Conservation (phyloP, 2,888 invertebrate species). For the Leptopilina myrica region DNA sequence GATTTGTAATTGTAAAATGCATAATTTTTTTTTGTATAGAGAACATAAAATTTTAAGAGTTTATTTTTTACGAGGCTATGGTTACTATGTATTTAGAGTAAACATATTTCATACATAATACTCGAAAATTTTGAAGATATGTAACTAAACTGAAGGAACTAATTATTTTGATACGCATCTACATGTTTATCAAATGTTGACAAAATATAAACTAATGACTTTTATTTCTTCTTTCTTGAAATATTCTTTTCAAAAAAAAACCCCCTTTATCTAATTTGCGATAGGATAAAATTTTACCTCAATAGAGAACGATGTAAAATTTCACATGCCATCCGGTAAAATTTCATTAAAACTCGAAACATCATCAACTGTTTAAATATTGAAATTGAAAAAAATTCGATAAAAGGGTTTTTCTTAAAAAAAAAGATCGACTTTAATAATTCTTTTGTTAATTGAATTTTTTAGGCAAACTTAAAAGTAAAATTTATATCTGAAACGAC, state of each 20-base stretch:
- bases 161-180: not conserved
- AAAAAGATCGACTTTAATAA: not conserved
- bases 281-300: not conserved
- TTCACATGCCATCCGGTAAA: conserved; percentile 1
- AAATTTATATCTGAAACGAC: conserved; percentile 1
- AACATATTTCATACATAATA: not conserved
- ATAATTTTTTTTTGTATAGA: conserved; percentile 26
- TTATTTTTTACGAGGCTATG: conserved; percentile 52
- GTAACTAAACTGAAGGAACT: not conserved
- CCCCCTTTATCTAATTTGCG: not conserved
- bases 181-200: not conserved
- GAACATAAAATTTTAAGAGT: conserved; percentile 47
- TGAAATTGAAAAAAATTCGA: not conserved
- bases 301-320: not conserved
- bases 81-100: conserved; percentile 37
- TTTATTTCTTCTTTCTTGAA: not conserved
- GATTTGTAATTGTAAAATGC: conserved; percentile 1
- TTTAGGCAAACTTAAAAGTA: conserved; percentile 65
- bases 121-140: not conserved
- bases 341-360: not conserved
- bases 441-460: conserved; percentile 46
- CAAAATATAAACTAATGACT: not conserved
- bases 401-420: not conserved
- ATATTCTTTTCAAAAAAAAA: not conserved
- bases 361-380: not conserved